Base-by-base conservation (phyloP, 2,797 vertebrate genomes). In the Periparus ater region DNA sequence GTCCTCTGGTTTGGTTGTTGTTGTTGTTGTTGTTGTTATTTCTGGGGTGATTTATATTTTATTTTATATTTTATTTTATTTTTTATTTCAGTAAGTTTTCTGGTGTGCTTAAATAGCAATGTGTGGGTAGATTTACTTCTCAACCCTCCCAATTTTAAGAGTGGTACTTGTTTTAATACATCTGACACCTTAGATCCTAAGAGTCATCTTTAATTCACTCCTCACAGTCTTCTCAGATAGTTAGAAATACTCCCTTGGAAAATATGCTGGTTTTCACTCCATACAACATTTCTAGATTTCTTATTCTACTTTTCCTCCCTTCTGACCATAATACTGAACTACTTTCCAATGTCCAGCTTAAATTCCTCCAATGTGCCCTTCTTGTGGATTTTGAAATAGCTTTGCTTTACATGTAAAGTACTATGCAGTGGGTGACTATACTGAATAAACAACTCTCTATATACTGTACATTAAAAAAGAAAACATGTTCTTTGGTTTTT, bases 401-500 rank as follows among this genome's bases (percentile, higher is more conserved):
- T 75, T 58, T 42, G 32, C 2, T 32, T 82, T 44, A 32, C 14
- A 20, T 29, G 7, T 7, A 34, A 67, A 54, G 9, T 72, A 32
- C 63, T 38, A 7, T 34, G n/a, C 9, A n/a, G 7, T 34, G 13
- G 18, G 8, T 61, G 12, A 2, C 9, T 36, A 22, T n/a, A 21
- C 5, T 27, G 3, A 8, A 42, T 55, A 68, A 75, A 44, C 21
- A 48, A 54, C 3, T 32, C 7, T 47, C 23, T n/a, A 16, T 18
- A 10, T 47, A 26, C 1, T 47, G 13, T 44, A 9, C 21, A 18
- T 1, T 44, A 2, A 18, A 26, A 54, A 92, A 73, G 11, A 83
- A 79, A 38, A 27, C 8, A 13, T 7, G 1, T 44, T 47, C 1
- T 3, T 15, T 12, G 1, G 2, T 6, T 6, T 6, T 62, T 70